Percentiles rank a stretch among this genome's conserved stretches.
These are phyloP conservation scores for Oreochromis aureus DNA, from an alignment of 2,113 vertebrate genomes.

Conservation along the genomic window DNA sequence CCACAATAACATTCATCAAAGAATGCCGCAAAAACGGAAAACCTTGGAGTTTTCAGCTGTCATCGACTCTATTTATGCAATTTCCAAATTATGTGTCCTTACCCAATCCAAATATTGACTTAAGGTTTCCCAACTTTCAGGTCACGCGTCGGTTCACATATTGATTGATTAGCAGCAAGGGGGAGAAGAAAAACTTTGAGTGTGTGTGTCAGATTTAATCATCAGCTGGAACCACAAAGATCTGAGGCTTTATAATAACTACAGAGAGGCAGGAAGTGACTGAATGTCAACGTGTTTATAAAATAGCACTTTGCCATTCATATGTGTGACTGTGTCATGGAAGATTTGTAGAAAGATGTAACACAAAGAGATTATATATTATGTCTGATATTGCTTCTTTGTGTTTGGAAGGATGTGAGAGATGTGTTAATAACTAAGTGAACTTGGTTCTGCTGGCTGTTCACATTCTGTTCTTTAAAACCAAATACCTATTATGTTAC, in stretches of 20 bases:
- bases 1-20: constrained; percentile 29
- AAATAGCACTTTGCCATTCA: neutral
- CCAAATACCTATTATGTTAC: neutral
- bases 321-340: neutral
- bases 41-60: constrained; percentile 34
- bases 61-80: constrained; percentile 33
- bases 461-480: neutral
- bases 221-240: constrained; percentile 6
- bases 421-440: neutral
- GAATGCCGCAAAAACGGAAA: neutral
- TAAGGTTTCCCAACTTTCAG: constrained; percentile 39
- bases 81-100: constrained; percentile 49
- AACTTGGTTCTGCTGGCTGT: neutral
- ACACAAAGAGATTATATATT: neutral
- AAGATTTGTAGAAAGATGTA: neutral
- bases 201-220: constrained; percentile 44
- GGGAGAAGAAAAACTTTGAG: neutral
- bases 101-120: constrained; percentile 61
- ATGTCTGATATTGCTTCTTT: neutral
- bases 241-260: neutral
- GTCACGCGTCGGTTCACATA: constrained; percentile 9
- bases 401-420: neutral
- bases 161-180: constrained; percentile 47
- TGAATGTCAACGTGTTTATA: neutral
- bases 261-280: neutral